Evolutionary conservation across 2,113 vertebrate genomes (phyloP).

Genomic region (Nettapus auritus): DNA sequence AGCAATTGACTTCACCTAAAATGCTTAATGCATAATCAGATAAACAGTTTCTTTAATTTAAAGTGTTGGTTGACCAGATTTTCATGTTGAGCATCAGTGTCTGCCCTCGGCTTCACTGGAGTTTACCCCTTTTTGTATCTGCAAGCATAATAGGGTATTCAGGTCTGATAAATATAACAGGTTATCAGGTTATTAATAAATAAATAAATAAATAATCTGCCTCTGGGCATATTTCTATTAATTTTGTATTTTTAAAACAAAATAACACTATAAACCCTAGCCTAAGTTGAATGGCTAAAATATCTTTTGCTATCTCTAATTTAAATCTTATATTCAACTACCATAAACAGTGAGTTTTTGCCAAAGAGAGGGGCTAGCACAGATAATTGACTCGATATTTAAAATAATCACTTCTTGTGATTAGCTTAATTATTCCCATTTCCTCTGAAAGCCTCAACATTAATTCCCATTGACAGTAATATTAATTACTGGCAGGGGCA

Average conservation of each 20-base stretch:
- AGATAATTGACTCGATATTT: conserved; percentile 36
- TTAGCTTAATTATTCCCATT: conserved; percentile 65
- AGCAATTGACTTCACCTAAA: background rate
- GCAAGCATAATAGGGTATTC: background rate
- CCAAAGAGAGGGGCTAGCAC: conserved; percentile 29
- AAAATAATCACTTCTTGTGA: conserved; percentile 47
- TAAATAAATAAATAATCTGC: background rate
- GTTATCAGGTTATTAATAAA: background rate
- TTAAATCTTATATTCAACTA: conserved; percentile 20
- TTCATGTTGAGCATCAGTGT: fast-evolving
- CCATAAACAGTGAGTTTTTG: background rate
- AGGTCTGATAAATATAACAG: background rate
- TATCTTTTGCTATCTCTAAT: background rate
- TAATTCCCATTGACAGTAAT: conserved; percentile 39
- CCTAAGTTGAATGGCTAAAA: background rate
- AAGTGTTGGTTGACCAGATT: background rate
- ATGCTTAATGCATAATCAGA: background rate
- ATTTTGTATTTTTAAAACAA: conserved; percentile 6
- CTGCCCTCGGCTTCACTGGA: background rate
- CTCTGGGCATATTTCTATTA: background rate
- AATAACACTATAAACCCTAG: background rate
- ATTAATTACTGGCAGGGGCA: background rate
- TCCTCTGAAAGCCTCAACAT: conserved; percentile 36
- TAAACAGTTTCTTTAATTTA: background rate
- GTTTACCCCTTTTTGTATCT: background rate